Conservation (phyloP, 2,797 vertebrate species). For the Lepidocolaptes lacrymiger region DNA sequence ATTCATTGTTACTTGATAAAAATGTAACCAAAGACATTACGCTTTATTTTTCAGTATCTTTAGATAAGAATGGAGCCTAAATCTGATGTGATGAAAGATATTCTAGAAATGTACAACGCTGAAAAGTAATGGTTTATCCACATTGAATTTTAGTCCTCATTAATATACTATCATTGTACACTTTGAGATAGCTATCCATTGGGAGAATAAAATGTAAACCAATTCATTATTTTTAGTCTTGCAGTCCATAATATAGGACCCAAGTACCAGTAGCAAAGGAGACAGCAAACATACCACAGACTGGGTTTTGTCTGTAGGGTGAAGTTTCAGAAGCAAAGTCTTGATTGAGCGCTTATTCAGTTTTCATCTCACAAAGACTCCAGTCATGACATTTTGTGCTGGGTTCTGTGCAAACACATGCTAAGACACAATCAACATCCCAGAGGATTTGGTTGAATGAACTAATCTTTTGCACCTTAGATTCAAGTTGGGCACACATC, state of each 20-base stretch:
- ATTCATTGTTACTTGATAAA: neutral
- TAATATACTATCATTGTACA: neutral
- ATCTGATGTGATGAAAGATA: neutral
- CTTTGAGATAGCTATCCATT: neutral
- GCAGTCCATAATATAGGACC: neutral
- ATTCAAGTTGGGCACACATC: slow-evolving; percentile 61
- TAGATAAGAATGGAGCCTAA: neutral
- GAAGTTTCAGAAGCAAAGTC: slow-evolving; percentile 60
- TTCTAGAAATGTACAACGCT: neutral
- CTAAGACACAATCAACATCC: slow-evolving; percentile 12
- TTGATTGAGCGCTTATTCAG: slow-evolving; percentile 53
- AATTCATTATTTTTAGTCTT: slow-evolving; percentile 35
- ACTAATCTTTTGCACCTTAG: slow-evolving; percentile 71
- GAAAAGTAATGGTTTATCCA: slow-evolving; percentile 27
- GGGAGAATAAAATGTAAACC: neutral
- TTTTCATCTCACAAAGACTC: slow-evolving; percentile 38
- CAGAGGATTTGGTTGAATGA: slow-evolving; percentile 30
- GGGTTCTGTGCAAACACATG: slow-evolving; percentile 29
- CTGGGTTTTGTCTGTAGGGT: neutral
- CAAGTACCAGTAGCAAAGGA: neutral
- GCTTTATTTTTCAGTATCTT: slow-evolving; percentile 8
- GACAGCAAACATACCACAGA: neutral
- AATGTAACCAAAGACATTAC: neutral
- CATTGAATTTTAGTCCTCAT: slow-evolving; percentile 26
- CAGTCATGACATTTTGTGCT: slow-evolving; percentile 28